Base-by-base conservation (phyloP, 2,113 vertebrate genomes). In the Girardinichthys multiradiatus region DNA sequence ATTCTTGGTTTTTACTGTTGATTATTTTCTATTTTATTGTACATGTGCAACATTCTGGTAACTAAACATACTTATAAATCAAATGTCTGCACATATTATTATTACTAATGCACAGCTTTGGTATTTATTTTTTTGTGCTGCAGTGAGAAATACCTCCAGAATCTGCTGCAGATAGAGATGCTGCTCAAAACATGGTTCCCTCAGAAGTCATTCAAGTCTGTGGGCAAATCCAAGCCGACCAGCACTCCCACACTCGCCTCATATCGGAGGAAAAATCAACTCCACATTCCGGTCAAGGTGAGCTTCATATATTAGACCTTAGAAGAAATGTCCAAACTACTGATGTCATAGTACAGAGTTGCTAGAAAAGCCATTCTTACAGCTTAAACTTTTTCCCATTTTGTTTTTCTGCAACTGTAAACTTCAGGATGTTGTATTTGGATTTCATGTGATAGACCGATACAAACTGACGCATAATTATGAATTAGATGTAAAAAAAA, bases 131-230 rank as follows among this genome's bases (percentile, higher is more conserved):
- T 60, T 59, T 30, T 60, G 14, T 29, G 30, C 35, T 64, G 62
- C 88, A 97, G 97, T 2, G 96, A 95, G 33, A 95, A 93, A 30
- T 96, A 97, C 58, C 91, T 97, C 58, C 91, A 92, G n/a, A 97
- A 94, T 5, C 79, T 98, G 64, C 89, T 96, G n/a, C 96, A 97
- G 87, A 95, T 98, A 1, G 97, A 97, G 83, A 91, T 92, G 75
- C 96, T 98, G 96, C 89, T 97, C 17, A 96, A 95, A 79, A 76
- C 91, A 11, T 98, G 97, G 96, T 97, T 97, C 79, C 97, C 97
- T 67, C 93, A 85, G 11, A 79, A 95, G 74, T 69, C 28, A 0
- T 66, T 59, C 26, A 58, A 67, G 19, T 51, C 78, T 5, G 37
- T 29, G 45, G 60, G 62, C 2, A 7, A 70, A n/a, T 15, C 77